Evolutionary conservation across 2,888 invertebrate species (phyloP).

Genomic region (Yponomeuta sedellus): DNA sequence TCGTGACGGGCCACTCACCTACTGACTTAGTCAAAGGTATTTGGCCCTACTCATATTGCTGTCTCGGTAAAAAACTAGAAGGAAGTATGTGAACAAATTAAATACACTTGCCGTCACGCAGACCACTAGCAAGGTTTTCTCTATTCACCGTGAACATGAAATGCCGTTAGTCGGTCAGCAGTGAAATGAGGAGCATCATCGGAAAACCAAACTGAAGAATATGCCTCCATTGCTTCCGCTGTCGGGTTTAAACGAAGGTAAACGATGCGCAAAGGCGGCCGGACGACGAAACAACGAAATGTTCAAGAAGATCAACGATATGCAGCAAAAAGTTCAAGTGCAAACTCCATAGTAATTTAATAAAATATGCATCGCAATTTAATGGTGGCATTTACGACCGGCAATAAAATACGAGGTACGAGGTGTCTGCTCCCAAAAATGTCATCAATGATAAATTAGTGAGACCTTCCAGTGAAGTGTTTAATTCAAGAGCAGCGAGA

Average conservation of each 20-base stretch:
- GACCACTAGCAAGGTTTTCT: neutral
- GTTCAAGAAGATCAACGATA: neutral
- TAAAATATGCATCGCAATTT: too few species aligned
- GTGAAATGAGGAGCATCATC: neutral
- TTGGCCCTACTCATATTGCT: neutral
- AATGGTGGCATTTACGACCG: slow-evolving; percentile 4
- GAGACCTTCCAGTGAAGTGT: slow-evolving; percentile 5
- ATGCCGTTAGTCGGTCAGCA: neutral
- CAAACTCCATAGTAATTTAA: slow-evolving; percentile 9
- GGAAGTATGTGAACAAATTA: neutral
- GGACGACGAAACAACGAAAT: neutral
- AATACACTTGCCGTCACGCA: neutral
- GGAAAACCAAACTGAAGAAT: too few species aligned
- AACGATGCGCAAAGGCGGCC: neutral
- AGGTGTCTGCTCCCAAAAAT: neutral
- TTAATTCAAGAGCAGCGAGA: slow-evolving; percentile 8
- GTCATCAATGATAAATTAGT: slow-evolving; percentile 6
- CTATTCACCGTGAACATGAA: neutral
- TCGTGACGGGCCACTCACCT: slow-evolving; percentile 1
- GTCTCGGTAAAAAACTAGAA: neutral
- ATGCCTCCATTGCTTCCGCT: too few species aligned
- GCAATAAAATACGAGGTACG: slow-evolving; percentile 9
- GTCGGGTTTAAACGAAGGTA: too few species aligned
- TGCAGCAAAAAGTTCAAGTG: slow-evolving; percentile 6
- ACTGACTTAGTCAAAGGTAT: neutral